Conservation (phyloP, 1,140 invertebrate species). For the Nasonia longicornis region DNA sequence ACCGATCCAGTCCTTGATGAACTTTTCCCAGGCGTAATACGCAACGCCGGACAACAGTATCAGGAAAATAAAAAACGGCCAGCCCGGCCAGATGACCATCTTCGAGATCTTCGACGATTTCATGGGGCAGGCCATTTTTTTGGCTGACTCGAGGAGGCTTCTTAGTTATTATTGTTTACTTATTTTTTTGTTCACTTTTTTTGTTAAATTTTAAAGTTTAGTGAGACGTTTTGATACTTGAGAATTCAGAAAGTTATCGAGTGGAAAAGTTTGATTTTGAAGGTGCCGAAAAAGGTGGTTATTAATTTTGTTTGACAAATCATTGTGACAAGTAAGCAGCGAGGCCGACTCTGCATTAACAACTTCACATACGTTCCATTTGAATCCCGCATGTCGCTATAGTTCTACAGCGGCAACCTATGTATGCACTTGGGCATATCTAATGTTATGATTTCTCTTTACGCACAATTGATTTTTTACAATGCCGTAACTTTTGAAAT, state of each 20-base stretch:
- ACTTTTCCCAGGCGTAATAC: not conserved
- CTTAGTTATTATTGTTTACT: not conserved
- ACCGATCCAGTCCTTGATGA: not conserved
- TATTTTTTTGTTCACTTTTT: not conserved
- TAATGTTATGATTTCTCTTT: slow-evolving; percentile 1
- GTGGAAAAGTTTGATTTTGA: slow-evolving; percentile 1
- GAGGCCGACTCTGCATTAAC: not conserved
- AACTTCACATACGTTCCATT: not conserved
- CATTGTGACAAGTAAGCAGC: not conserved
- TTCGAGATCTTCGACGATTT: not conserved
- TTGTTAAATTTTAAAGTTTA: not conserved
- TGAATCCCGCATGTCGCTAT: not conserved
- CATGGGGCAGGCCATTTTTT: slow-evolving; percentile 12
- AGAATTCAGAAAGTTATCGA: slow-evolving; percentile 23
- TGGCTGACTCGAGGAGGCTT: not conserved
- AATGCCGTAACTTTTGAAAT: not conserved
- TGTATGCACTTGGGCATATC: not conserved
- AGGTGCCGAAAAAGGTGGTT: slow-evolving; percentile 2
- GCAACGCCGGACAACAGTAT: not conserved
- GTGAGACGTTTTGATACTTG: not conserved
- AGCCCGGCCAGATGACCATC: slow-evolving; percentile 10
- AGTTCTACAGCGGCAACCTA: not conserved
- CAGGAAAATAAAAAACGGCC: slow-evolving; percentile 21
- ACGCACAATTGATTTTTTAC: not conserved
- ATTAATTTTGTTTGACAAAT: not conserved